phyloP scores from a whole-genome alignment of 2,797 vertebrate species.

The Rhynchonycteris naso region DNA sequence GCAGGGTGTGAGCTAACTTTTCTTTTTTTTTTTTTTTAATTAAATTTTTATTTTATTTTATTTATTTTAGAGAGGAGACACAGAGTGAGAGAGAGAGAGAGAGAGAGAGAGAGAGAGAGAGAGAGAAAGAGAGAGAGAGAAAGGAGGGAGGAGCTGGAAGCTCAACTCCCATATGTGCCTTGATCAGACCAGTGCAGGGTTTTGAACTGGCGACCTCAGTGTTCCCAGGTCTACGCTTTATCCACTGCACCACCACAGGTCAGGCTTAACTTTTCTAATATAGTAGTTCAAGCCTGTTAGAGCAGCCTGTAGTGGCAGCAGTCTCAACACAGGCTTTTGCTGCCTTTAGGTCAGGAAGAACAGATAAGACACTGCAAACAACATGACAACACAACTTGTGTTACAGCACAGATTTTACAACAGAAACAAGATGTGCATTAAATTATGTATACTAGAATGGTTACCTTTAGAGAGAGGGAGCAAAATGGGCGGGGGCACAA shows the following conservation, averaged over 20 bases:
- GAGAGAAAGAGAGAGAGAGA: too few relatives aligned
- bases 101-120: too few relatives aligned
- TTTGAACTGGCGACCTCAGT: too few relatives aligned
- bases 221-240: too few relatives aligned
- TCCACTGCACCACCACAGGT: too few relatives aligned
- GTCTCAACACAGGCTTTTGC: not conserved
- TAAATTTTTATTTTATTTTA: too few relatives aligned
- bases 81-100: too few relatives aligned
- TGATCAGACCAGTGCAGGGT: too few relatives aligned
- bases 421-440: not conserved
- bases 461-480: not conserved
- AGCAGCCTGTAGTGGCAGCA: not conserved
- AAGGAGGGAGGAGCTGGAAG: too few relatives aligned
- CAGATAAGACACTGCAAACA: not conserved
- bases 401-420: not conserved
- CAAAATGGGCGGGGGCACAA: not conserved
- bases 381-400: not conserved
- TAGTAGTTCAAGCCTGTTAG: not conserved
- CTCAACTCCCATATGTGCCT: too few relatives aligned
- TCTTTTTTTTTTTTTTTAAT: too few relatives aligned
- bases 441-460: not conserved
- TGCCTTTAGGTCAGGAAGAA: not conserved
- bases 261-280: not conserved
- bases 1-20: not conserved
- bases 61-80: too few relatives aligned